Conservation (phyloP, 2,797 vertebrate species). For the Poeciliopsis paucimaculata region DNA sequence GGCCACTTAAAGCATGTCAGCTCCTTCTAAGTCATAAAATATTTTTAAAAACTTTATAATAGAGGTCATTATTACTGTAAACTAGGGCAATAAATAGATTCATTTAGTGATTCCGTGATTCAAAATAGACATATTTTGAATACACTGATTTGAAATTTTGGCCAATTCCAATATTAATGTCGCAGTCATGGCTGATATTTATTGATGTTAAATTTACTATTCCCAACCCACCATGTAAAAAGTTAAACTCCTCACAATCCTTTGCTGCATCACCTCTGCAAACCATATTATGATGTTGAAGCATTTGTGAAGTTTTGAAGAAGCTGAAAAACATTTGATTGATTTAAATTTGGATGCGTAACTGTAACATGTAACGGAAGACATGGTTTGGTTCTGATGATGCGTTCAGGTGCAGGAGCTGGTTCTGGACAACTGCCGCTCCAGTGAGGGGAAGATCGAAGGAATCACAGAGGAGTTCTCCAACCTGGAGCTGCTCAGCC, state of each 20-base stretch:
- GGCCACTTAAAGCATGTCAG: not conserved
- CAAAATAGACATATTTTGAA: no score
- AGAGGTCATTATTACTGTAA: not conserved
- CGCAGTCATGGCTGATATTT: no score
- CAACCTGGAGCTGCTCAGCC: constrained; percentile 91
- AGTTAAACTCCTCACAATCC: no score
- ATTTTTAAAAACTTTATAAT: not conserved
- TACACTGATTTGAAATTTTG: no score
- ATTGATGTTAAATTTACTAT: no score
- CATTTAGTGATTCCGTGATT: not conserved
- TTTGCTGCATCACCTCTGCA: no score
- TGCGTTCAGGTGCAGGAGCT: constrained; percentile 86
- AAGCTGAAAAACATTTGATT: not conserved
- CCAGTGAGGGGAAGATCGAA: constrained; percentile 88
- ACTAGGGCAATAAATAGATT: not conserved
- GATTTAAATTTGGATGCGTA: not conserved
- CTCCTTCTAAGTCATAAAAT: not conserved
- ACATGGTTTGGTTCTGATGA: not conserved
- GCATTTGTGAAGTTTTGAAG: not conserved
- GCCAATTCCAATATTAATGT: no score
- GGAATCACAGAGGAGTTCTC: constrained; percentile 90
- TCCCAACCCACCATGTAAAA: no score
- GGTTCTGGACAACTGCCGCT: constrained; percentile 91
- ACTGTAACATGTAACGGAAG: not conserved
- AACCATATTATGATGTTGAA: no score